Evolutionary conservation across 2,888 invertebrate genomes (phyloP).

Genomic region (Caradrina kadenii): DNA sequence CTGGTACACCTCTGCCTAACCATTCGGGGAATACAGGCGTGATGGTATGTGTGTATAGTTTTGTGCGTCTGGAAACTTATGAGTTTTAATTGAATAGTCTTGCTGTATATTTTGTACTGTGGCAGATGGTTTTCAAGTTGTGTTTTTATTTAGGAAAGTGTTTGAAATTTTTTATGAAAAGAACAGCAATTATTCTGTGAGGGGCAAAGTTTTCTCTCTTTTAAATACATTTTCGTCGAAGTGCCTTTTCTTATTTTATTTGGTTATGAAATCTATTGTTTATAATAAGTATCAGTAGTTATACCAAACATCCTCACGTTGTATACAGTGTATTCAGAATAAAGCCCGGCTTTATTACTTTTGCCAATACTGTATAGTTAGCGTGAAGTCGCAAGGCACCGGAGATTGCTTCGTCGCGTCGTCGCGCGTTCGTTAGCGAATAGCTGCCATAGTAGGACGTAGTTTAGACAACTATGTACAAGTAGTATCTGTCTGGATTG

Average conservation of each 20-base stretch:
- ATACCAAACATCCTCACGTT: background rate
- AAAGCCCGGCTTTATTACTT: constrained; percentile 8
- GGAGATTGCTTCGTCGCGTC: constrained; percentile 54
- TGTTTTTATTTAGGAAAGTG: background rate
- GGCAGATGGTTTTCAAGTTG: background rate
- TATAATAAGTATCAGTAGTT: no score
- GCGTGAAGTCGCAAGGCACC: constrained; percentile 34
- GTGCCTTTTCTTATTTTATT: no score
- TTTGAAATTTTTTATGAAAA: background rate
- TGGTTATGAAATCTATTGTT: no score
- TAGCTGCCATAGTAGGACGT: constrained; percentile 24
- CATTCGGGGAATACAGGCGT: no score
- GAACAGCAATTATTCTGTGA: background rate
- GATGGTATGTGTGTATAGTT: no score
- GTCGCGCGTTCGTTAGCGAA: constrained; percentile 54
- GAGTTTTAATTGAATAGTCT: background rate
- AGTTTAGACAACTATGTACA: constrained; percentile 36
- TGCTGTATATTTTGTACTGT: background rate
- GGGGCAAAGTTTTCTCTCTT: background rate
- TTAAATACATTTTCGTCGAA: no score
- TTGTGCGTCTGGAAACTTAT: background rate
- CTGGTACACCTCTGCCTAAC: no score
- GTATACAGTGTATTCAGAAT: background rate
- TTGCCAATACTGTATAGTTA: constrained; percentile 25
- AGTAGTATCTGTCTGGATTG: background rate